Evolutionary conservation across 2,113 vertebrate genomes (phyloP), one percentile per base, ranked within the genome.

Genomic region (Aleadryas rufinucha): DNA sequence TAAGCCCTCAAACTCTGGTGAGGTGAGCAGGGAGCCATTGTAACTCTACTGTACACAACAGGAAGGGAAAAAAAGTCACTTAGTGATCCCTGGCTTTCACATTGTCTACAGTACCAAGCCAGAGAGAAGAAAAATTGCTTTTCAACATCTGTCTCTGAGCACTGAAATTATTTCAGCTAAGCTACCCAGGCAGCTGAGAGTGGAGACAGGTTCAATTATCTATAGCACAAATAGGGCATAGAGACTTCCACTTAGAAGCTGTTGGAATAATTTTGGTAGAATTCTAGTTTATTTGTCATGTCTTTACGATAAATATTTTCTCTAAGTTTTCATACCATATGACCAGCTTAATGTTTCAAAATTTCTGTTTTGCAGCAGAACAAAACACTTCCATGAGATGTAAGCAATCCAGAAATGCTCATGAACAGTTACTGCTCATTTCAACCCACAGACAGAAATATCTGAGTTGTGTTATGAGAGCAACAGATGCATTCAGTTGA

Each of bases 211-310:
- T 68, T 89, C 41, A 44, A 3, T 52, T 54, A 21, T 71, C 20
- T 17, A 2, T 19, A 42, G 45, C 24, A 52, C 35, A 71, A 31
- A 59, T 24, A 37, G 0, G 0, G n/a, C 33, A 16, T 4, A 21
- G 9, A 57, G 28, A 12, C 28, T 65, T 71, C 8, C 10, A 42
- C 22, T 60, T 56, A 15, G 87, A 89, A 84, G 24, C 14, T 50
- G 11, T 37, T 61, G 10, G 22, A 44, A 30, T 13, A 57, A 27
- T n/a, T 83, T 79, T 17, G 16, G 13, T 42, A 56, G 13, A 68
- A 76, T 12, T 72, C 16, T 14, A 12, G 4, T 79, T 79, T 63
- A 49, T 74, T 70, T 61, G 21, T 52, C 41, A 39, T 3, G 7
- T 33, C 37, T 56, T 86, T 72, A 35, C 53, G 3, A 28, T 24